Evolutionary conservation across 2,888 invertebrate species (phyloP).

Genomic region (Trissoscelio sp.): DNA sequence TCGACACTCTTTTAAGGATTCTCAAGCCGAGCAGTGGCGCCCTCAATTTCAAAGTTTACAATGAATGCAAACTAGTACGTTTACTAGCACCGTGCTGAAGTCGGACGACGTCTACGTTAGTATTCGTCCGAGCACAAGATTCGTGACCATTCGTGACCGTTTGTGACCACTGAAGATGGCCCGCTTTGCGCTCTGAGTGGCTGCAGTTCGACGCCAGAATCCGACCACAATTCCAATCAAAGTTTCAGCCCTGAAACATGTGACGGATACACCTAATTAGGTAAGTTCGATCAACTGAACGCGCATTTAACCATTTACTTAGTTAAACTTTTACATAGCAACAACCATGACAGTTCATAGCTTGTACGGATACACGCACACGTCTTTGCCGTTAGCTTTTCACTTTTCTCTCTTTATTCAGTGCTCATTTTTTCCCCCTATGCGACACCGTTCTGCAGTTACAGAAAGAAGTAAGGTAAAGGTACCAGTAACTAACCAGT

Average conservation of each 20-base stretch:
- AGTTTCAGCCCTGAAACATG: slow-evolving; percentile 20
- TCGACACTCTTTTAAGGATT: background rate
- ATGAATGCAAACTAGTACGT: background rate
- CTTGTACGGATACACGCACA: slow-evolving; percentile 15
- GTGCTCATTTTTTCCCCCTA: background rate
- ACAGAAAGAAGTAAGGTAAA: background rate
- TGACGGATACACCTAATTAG: slow-evolving; percentile 25
- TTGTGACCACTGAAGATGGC: slow-evolving; percentile 27
- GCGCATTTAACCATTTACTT: slow-evolving; percentile 18
- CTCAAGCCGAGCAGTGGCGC: slow-evolving; percentile 23
- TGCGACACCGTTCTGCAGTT: background rate
- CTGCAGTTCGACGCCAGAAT: slow-evolving; percentile 4
- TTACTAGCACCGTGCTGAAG: slow-evolving; percentile 20
- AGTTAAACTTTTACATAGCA: slow-evolving; percentile 49
- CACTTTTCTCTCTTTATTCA: slow-evolving; percentile 49
- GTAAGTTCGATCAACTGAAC: slow-evolving; percentile 17
- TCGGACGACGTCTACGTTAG: slow-evolving; percentile 34
- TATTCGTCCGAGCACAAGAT: slow-evolving; percentile 25
- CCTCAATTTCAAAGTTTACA: background rate
- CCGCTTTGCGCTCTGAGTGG: slow-evolving; percentile 20
- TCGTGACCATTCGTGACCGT: slow-evolving; percentile 27
- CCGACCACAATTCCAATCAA: background rate
- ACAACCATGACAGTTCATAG: slow-evolving; percentile 55
- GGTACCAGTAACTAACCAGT: too few species aligned
- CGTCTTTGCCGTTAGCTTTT: slow-evolving; percentile 19